Evolutionary conservation across 2,113 vertebrate species (phyloP).

Genomic region (Cercopithecus mona): DNA sequence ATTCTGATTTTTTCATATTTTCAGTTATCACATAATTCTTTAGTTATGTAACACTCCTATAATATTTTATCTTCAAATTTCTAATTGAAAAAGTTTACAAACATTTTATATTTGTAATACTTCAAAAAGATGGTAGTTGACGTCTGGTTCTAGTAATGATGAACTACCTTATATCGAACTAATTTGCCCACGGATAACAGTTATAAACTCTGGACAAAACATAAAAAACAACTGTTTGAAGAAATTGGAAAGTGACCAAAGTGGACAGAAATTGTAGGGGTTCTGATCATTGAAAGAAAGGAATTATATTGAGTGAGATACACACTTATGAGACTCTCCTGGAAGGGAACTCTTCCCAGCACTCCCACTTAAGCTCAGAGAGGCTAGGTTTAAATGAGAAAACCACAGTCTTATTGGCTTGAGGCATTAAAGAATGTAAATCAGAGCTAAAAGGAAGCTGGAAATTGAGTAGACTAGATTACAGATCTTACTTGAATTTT

Average conservation of each 20-base stretch:
- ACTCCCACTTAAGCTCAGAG: neutral
- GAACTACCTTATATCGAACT: neutral
- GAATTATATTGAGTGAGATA: neutral
- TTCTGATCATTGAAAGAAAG: neutral
- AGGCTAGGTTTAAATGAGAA: neutral
- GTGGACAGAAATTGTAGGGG: neutral
- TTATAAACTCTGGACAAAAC: conserved; percentile 36
- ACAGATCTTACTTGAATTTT: neutral
- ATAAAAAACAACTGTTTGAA: conserved; percentile 34
- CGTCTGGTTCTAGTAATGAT: conserved; percentile 5
- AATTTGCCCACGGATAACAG: conserved; percentile 1
- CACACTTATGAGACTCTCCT: neutral
- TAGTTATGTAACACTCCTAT: neutral
- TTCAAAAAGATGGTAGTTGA: conserved; percentile 11
- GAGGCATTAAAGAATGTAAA: neutral
- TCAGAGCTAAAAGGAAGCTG: neutral
- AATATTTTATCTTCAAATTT: neutral
- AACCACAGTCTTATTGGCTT: neutral
- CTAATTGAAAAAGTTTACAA: conserved; percentile 18
- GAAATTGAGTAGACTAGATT: neutral
- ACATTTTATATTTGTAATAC: neutral
- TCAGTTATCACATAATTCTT: conserved; percentile 35
- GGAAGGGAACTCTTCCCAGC: neutral
- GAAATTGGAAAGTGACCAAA: neutral
- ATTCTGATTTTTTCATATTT: conserved; percentile 2